Conservation (phyloP, 2,113 vertebrate genomes). For the Puma concolor region DNA sequence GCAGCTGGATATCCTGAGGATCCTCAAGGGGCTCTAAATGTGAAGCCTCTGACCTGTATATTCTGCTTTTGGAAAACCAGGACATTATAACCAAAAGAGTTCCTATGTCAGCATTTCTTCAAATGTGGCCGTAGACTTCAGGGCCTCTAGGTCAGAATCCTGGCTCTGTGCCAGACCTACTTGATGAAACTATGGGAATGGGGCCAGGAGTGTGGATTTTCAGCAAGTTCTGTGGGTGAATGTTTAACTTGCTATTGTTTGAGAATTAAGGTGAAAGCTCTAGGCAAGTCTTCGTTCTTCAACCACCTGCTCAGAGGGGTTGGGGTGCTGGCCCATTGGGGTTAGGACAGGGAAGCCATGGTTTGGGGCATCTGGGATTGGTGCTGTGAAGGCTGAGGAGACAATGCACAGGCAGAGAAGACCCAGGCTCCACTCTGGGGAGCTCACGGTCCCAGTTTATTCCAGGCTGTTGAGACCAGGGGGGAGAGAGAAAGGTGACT, state of each 20-base stretch:
- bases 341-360: not conserved
- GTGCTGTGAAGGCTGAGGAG: fast-evolving
- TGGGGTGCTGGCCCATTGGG: not conserved
- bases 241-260: not conserved
- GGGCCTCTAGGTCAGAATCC: not conserved
- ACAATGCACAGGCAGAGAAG: not conserved
- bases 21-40: not conserved
- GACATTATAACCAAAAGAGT: not conserved
- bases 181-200: not conserved
- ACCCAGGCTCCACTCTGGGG: not conserved
- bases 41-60: not conserved
- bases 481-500: no score
- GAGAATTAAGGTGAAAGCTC: not conserved
- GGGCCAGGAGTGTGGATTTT: not conserved
- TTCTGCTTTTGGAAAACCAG: not conserved
- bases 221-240: not conserved
- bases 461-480: not conserved
- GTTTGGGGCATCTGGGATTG: not conserved
- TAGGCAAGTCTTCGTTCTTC: not conserved
- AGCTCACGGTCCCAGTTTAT: not conserved
- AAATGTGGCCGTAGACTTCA: not conserved
- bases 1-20: not conserved
- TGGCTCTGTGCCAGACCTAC: not conserved
- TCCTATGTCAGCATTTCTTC: not conserved
- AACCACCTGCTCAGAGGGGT: not conserved